Evolutionary conservation across 2,888 invertebrate genomes (phyloP), one percentile per base, ranked within the genome.

Genomic region (Cheilosia vulpina): DNA sequence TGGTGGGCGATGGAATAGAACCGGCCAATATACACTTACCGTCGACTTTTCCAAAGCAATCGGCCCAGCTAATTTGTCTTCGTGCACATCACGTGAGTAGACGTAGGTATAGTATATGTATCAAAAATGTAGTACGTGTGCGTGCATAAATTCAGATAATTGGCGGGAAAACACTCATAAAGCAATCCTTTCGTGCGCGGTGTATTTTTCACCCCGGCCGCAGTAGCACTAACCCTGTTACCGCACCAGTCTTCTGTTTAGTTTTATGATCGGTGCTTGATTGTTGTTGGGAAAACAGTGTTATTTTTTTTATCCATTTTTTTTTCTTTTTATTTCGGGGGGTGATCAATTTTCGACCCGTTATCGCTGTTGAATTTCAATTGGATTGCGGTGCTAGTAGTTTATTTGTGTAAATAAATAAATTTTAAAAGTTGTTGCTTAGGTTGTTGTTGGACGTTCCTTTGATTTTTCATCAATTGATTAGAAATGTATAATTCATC

Each of bases 141-240:
- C 55, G 58, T 66, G 63, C 83, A 91, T 91, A 91, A 91, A 91
- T 91, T 90, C 88, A 88, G 87, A 89, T 90, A 90, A 91, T 90
- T 90, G 91, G 90, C 89, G 89, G 90, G 89, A 91, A 63, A 90
- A 91, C 89, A 90, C 90, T 91, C 91, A 91, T 91, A 91, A 91
- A 90, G 90, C 90, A 91, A 91, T 90, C 89, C 87, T 81, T 87
- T 87, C 53, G 71, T 60, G 45, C 43, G 66, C 62, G 50, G 17
- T 57, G 38, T 66, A 62, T 15, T 31, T 72, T 57, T 60, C 72
- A 34, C 17, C 19, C n/a, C 24, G 19, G 47, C 47, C 47, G 15
- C 15, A 31, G 45, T 27, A 50, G 57, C 17, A 19, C 45, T 75
- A 50, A 63, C 24, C 24, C 45, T 75, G 50, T 65, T 65, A 52